Percentiles rank a stretch among this genome's conserved stretches.
Evolutionary conservation across 2,113 vertebrate genomes (phyloP).

Genomic region (Nerophis lumbriciformis): DNA sequence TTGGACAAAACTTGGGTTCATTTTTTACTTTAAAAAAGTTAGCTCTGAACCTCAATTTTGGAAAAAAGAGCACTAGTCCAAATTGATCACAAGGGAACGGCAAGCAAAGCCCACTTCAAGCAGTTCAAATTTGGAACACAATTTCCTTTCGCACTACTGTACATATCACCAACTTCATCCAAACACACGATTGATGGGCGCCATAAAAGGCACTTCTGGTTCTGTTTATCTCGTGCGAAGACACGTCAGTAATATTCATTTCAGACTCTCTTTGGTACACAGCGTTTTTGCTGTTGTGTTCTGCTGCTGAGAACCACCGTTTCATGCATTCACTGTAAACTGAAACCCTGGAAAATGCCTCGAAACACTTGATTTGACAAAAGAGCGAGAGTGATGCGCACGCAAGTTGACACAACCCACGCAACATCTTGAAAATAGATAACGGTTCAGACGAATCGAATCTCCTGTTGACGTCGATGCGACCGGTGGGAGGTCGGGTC

Average conservation of each 20-base stretch:
- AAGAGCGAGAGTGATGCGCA: constrained; percentile 20
- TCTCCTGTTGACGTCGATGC: constrained; percentile 10
- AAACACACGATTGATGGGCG: neutral
- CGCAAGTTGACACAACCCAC: constrained; percentile 22
- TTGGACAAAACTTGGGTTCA: too few species aligned
- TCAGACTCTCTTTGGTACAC: neutral
- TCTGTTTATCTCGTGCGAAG: neutral
- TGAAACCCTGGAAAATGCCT: neutral
- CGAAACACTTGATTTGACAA: constrained; percentile 14
- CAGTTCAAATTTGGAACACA: too few species aligned
- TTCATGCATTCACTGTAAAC: constrained; percentile 25
- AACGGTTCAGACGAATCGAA: constrained; percentile 16
- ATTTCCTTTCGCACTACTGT: neutral
- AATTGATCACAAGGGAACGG: too few species aligned
- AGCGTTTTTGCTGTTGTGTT: neutral
- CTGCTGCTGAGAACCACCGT: constrained; percentile 15
- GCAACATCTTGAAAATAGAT: constrained; percentile 53
- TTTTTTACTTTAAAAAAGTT: too few species aligned
- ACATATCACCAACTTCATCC: neutral
- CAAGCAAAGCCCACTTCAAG: too few species aligned
- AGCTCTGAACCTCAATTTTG: too few species aligned
- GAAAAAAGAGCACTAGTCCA: too few species aligned
- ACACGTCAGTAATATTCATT: neutral
- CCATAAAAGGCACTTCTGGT: constrained; percentile 1
- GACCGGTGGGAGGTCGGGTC: neutral